Evolutionary conservation across 2,888 invertebrate species (phyloP).

Genomic region (Nomada flava): DNA sequence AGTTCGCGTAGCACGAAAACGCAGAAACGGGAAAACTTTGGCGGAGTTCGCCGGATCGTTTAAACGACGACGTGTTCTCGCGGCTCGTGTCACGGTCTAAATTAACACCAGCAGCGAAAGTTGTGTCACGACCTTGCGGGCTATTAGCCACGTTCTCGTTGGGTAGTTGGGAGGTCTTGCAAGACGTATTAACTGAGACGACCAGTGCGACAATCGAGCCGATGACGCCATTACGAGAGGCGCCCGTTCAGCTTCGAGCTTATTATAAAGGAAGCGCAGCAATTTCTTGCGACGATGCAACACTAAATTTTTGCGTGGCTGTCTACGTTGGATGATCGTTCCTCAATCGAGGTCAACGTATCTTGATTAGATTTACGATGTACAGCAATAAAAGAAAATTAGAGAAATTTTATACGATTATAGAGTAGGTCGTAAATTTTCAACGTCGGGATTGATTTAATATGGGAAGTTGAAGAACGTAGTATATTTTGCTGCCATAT

Average conservation of each 20-base stretch:
- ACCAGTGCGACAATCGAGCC: constrained; percentile 32
- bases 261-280: constrained; percentile 27
- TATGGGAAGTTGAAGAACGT: background rate
- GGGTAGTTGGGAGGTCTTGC: constrained; percentile 36
- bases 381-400: background rate
- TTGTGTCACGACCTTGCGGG: constrained; percentile 37
- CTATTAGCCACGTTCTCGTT: constrained; percentile 46
- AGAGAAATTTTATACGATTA: background rate
- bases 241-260: constrained; percentile 27
- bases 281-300: background rate
- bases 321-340: too few species aligned
- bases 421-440: background rate
- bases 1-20: background rate
- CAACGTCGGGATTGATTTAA: background rate
- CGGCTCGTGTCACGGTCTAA: constrained; percentile 32
- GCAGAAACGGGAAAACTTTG: constrained; percentile 16
- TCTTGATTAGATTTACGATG: background rate
- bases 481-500: background rate
- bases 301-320: too few species aligned
- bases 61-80: constrained; percentile 8
- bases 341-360: background rate
- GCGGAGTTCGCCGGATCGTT: constrained; percentile 5
- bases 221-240: constrained; percentile 18
- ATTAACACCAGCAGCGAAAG: constrained; percentile 44
- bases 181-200: constrained; percentile 40